These are phyloP conservation scores for Castor canadensis DNA, from an alignment of 2,113 vertebrate genomes.

Conservation along the genomic window DNA sequence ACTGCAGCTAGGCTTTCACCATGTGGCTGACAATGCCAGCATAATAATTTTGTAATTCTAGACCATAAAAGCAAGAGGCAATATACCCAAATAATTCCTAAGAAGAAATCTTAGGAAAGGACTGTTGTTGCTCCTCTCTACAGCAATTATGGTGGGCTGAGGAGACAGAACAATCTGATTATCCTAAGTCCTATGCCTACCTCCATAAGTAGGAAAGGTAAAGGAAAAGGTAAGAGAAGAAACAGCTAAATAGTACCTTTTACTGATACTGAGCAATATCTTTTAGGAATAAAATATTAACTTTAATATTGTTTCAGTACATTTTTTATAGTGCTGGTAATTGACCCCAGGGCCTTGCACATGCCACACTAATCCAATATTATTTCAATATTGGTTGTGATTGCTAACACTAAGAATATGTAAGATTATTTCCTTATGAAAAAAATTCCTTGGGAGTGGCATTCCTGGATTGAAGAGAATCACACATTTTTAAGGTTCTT, in stretches of 20 bases:
- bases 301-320: background rate
- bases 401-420: background rate
- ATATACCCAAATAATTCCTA: background rate
- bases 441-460: background rate
- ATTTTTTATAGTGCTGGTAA: background rate
- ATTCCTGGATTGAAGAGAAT: background rate
- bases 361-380: too few relatives aligned
- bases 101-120: background rate
- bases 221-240: background rate
- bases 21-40: background rate
- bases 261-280: too few relatives aligned
- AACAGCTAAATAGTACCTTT: background rate
- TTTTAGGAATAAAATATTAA: too few relatives aligned
- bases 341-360: too few relatives aligned
- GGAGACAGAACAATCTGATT: background rate
- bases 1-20: background rate
- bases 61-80: background rate
- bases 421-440: slow-evolving; percentile 14
- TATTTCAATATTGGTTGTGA: background rate
- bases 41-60: background rate
- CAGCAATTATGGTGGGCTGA: background rate
- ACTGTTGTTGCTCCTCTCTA: background rate
- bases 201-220: background rate
- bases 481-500: slow-evolving; percentile 16
- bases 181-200: background rate